Percentiles rank a stretch among this genome's conserved stretches.
These are phyloP conservation scores for Cheilosia scutellata DNA, from an alignment of 2,888 invertebrate genomes.

Conservation along the genomic window DNA sequence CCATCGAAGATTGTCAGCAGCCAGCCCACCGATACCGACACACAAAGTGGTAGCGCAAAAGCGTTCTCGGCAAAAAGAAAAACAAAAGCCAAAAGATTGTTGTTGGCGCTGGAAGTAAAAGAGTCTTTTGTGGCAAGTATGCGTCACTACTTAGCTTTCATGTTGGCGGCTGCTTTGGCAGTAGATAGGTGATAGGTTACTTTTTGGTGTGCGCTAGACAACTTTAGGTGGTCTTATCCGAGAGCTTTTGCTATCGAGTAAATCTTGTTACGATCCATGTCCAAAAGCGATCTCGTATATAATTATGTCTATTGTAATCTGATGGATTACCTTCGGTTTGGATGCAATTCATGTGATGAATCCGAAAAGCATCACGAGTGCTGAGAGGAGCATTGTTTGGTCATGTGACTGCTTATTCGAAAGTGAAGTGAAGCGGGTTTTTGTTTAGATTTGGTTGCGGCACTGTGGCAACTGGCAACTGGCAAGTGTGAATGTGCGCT, in stretches of 20 bases:
- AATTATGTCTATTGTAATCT: slow-evolving; percentile 61
- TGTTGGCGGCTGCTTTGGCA: slow-evolving; percentile 15
- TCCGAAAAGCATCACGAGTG: slow-evolving; percentile 42
- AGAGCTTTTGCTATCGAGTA: slow-evolving; percentile 25
- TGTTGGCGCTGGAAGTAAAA: slow-evolving; percentile 31
- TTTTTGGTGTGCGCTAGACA: not conserved
- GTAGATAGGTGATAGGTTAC: slow-evolving; percentile 1
- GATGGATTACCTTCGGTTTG: slow-evolving; percentile 50
- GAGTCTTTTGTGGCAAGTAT: not conserved
- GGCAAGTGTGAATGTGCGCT: slow-evolving; percentile 36
- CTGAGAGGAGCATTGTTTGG: slow-evolving; percentile 17
- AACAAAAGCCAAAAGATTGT: not conserved
- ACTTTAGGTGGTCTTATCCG: slow-evolving; percentile 16
- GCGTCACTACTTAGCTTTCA: slow-evolving; percentile 45
- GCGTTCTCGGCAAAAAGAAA: slow-evolving; percentile 47
- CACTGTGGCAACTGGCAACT: not conserved
- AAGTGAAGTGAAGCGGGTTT: slow-evolving; percentile 60
- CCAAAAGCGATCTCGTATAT: slow-evolving; percentile 59
- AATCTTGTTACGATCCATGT: slow-evolving; percentile 34
- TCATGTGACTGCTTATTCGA: slow-evolving; percentile 40
- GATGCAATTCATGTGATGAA: slow-evolving; percentile 39
- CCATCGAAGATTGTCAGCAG: slow-evolving; percentile 74
- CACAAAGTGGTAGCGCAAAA: slow-evolving; percentile 63
- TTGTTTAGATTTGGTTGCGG: slow-evolving; percentile 17
- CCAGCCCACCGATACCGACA: slow-evolving; percentile 62